phyloP scores from a whole-genome alignment of 2,797 vertebrate species.

The Eremophila alpestris region DNA sequence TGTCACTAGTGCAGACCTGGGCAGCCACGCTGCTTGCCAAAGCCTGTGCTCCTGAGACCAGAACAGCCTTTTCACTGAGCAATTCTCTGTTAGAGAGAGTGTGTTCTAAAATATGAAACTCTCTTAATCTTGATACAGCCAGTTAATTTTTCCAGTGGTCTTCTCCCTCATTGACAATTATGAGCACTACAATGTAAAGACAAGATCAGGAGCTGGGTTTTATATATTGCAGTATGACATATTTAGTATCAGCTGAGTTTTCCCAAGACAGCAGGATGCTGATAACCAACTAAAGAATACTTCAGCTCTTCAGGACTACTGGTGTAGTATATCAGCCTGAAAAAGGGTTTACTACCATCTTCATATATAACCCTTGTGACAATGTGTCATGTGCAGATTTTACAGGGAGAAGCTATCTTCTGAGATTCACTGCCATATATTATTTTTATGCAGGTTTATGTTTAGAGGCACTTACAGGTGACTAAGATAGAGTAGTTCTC shows the following conservation, averaged over 20 bases:
- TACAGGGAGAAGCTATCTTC: constrained; percentile 9
- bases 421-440: background rate
- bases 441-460: constrained; percentile 20
- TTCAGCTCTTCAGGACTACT: background rate
- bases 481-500: background rate
- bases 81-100: background rate
- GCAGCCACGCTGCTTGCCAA: background rate
- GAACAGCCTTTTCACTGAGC: background rate
- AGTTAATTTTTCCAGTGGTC: background rate
- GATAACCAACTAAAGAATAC: constrained; percentile 4
- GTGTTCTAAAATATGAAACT: background rate
- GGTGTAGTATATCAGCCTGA: background rate
- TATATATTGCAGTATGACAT: background rate
- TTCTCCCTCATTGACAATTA: background rate
- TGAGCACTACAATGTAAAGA: background rate
- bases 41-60: background rate
- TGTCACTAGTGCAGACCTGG: background rate
- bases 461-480: constrained; percentile 14
- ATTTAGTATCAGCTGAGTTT: background rate
- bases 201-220: background rate
- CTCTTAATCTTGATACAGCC: background rate
- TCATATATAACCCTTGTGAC: background rate
- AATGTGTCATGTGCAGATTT: background rate
- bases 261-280: background rate
- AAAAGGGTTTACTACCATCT: background rate